Base-by-base conservation (phyloP, 92 coral and sea anemone species). In the Phenganax stokvisi region DNA sequence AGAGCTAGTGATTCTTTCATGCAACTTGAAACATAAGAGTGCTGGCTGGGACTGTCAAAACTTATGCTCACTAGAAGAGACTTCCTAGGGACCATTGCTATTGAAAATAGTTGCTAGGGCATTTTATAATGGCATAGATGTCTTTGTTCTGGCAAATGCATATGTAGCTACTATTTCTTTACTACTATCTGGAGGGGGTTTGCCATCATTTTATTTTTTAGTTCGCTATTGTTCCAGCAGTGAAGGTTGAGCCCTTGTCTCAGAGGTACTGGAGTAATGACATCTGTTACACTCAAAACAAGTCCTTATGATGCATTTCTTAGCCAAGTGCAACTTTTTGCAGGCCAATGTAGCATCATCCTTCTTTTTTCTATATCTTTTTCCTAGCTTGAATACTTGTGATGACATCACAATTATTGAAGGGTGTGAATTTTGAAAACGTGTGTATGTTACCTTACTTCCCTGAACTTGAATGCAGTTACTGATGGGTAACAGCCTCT, bases 341-440 rank as follows among this genome's bases (percentile, higher is more conserved):
- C 13, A 82, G 57, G 55, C 85, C 71, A 31, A 81, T n/a, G 56
- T 55, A 81, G 44, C 85, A 82, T 20, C 80, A n/a, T n/a, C 85
- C 86, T 51, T 83, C 75, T 7, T 52, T 44, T 80, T 80, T 66
- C 10, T 66, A 61, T 3, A 52, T 9, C 56, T 51, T 0, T 52
- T 27, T 68, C 52, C 75, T 8, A 6, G 84, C 57, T 5, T 55
- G 44, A 56, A 79, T 73, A 28, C 37, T 31, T 6, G 73, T 61
- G 8, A 63, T 44, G 47, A 79, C 57, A 59, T 51, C 17, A 47
- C 74, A 64, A 51, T 80, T 67, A 12, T 1, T 51, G 84, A 67
- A 3, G 20, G 8, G 73, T 80, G 76, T 27, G 71, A 61, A 75
- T 80, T 70, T 66, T 51, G 74, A 80, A 77, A 81, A 30, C 55